Base-by-base conservation (phyloP, 2,888 invertebrate species). In the Empis stercorea region DNA sequence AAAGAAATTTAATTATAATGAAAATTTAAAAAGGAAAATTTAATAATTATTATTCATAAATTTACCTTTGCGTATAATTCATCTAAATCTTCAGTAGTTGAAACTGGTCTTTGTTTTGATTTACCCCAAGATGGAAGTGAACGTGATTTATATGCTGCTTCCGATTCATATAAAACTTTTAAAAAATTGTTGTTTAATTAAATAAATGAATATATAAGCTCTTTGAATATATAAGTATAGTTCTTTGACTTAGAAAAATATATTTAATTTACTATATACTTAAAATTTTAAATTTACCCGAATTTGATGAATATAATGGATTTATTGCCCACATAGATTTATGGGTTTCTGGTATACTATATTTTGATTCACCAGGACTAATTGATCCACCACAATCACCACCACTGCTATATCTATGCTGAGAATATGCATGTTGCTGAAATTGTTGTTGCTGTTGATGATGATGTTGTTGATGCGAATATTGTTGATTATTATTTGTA, bases 81-180 rank as follows among this genome's bases (percentile, higher is more conserved):
- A 50, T 79, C 77, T 47, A 81, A 61, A 56, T 81, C 81, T 54
- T 81, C 81, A 59, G 80, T 80, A 1, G 80, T 80, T 10, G 80
- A 80, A 7, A 80, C 71, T 13, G 81, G 80, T 36, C 81, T 70
- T 20, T 80, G 79, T 60, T 79, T 79, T 1, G 51, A 48, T 32
- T 82, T 71, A 30, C 82, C 77, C 73, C 82, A 82, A 4, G 83
- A 79, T 1, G 84, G 84, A 55, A 84, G 69, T 56, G 83, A 83
- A 43, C 83, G 71, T 0, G 83, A 83, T 66, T 51, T 64, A 61
- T 71, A 76, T 59, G 67, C 65, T 40, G 70, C 71, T 54, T 70
- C 74, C 54, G 50, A 70, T 58, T 80, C 80, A 57, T 78, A 79
- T 57, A 80, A 61, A 73, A 80, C 79, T 80, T n/a, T n/a, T n/a